Conservation (phyloP, 2,888 invertebrate species). For the Tenthredo distinguenda region DNA sequence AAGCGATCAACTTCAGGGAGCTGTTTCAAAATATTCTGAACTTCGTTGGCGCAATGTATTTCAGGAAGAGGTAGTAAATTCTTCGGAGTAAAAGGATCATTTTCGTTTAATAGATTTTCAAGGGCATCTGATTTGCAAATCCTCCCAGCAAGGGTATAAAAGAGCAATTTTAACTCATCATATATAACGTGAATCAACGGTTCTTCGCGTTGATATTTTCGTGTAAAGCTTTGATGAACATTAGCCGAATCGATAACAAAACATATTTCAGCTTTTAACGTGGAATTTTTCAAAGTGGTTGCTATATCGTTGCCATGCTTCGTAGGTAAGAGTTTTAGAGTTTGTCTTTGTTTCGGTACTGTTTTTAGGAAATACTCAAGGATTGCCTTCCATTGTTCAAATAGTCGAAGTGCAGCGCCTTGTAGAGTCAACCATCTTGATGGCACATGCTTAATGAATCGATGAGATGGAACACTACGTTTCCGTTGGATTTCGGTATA, state of each 20-base stretch:
- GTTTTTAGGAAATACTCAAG: constrained; percentile 52
- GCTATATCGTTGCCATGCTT: constrained; percentile 27
- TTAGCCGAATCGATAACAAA: constrained; percentile 26
- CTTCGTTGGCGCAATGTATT: constrained; percentile 18
- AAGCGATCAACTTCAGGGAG: constrained; percentile 33
- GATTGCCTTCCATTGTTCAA: constrained; percentile 56
- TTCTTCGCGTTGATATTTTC: constrained; percentile 29
- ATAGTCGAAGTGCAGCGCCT: constrained; percentile 41
- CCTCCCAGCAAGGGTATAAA: constrained; percentile 26
- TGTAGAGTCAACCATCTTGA: constrained; percentile 55
- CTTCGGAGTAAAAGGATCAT: constrained; percentile 17
- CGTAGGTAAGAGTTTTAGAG: neutral
- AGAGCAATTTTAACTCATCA: constrained; percentile 21
- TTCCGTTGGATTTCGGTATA: constrained; percentile 53
- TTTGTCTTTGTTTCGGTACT: constrained; percentile 51
- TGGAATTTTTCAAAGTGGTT: constrained; percentile 23
- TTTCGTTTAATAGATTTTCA: constrained; percentile 5
- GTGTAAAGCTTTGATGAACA: constrained; percentile 28
- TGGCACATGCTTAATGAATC: constrained; percentile 56
- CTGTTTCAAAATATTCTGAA: constrained; percentile 19
- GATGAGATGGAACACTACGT: constrained; percentile 50
- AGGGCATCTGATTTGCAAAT: constrained; percentile 17
- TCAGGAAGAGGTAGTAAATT: constrained; percentile 17
- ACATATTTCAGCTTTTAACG: constrained; percentile 31
- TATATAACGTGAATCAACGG: constrained; percentile 30